Evolutionary conservation across 2,888 invertebrate species (phyloP), one percentile per base, ranked within the genome.

Genomic region (Lithosia quadra): DNA sequence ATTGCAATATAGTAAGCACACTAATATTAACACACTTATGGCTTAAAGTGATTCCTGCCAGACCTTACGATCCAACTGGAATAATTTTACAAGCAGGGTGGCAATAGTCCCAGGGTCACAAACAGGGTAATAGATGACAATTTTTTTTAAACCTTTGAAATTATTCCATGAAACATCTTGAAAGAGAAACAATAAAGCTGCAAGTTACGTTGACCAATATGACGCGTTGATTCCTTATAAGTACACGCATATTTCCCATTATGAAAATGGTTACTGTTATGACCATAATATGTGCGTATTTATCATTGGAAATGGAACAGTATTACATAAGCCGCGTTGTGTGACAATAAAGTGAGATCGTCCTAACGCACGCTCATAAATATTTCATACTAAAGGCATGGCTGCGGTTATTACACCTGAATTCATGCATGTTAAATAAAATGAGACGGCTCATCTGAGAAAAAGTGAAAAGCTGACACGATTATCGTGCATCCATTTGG

Each of bases 391-490:
- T 76, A 76, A 83, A 85, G 85, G 79, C 81, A 80, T 82, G 33
- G 33, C 77, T 73, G 49, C 87, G 93, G 93, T 92, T 92, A 88
- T 92, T 93, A 90, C 90, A 89, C 93, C 88, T 88, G 88, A 91
- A 91, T 91, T 86, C 88, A 90, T 88, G 88, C 88, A 88, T 91
- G 86, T 82, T 80, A 82, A 88, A 77, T 72, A 63, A 77, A 78
- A 81, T 69, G 70, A 82, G 82, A 84, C 79, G 79, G 72, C 63
- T 81, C 84, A 81, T 82, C 81, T 80, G 67, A 76, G 82, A 79
- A 86, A 86, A 88, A 88, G 88, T 87, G 88, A 88, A 88, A 88
- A 84, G 80, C 67, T 69, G 66, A 64, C 72, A 69, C 78, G 73
- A 72, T 72, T 70, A 71, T 63, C 69, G 73, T 22, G 49, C 57